Evolutionary conservation across 2,113 vertebrate genomes (phyloP), one percentile per base, ranked within the genome.

Genomic region (Tychaedon coryphoeus): DNA sequence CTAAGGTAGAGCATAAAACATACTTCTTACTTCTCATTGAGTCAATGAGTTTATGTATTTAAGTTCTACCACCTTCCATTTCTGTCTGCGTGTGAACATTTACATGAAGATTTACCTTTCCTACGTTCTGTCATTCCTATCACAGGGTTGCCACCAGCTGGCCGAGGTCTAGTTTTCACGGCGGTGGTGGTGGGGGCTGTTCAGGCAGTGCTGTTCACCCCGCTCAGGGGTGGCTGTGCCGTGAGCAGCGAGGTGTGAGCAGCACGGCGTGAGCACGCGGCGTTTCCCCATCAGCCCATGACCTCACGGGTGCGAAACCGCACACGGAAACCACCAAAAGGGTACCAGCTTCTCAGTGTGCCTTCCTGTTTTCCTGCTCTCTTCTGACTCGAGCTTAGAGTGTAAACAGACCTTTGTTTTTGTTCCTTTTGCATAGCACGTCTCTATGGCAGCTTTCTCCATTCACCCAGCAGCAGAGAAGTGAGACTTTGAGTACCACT

Each of bases 321-420:
- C 61, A 8, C 72, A 38, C 6, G 10, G 93, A 97, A 96, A 91
- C 88, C 84, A 90, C 89, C 86, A 90, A 57, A 70, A 0, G 58
- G 70, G 87, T 74, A 77, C 51, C 19, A 15, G 86, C 82, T 88
- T 86, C 82, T 92, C 43, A 43, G 29, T 38, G 51, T 67, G 69
- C 75, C 69, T 97, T 96, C 96, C 94, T 96, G 94, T 95, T 96
- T 88, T 92, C 91, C 90, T 92, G 2, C 77, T 82, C 29, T 25
- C 45, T 67, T 94, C 51, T 95, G 72, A 51, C 43, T 82, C 13
- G 31, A 60, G 33, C 72, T 69, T 36, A 40, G 43, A 54, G 34
- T 80, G 28, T 95, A 88, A 94, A 93, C 82, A 97, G 67, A 93
- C 25, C 67, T 92, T 78, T 95, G 34, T 7, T 96, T 95, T 96